These are phyloP conservation scores for Chrysemys picta DNA, from an alignment of 2,113 vertebrate species.

Conservation along the genomic window DNA sequence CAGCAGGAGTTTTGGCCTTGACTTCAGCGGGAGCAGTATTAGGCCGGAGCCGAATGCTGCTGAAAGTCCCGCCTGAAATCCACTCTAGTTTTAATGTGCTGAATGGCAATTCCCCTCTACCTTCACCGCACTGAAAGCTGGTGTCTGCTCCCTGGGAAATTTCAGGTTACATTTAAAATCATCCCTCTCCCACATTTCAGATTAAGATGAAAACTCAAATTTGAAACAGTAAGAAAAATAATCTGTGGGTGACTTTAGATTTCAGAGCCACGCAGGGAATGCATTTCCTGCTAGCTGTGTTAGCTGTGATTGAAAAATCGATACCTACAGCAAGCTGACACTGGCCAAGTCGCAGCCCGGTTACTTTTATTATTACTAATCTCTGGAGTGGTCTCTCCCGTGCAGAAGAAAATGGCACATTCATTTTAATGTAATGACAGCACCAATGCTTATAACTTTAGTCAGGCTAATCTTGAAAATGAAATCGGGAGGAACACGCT, in stretches of 20 bases:
- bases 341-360: conserved; percentile 19
- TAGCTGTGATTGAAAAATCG: conserved; percentile 49
- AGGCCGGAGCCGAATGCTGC: not conserved
- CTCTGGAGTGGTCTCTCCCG: not conserved
- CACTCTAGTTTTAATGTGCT: conserved; percentile 41
- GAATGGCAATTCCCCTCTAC: conserved; percentile 9
- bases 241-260: conserved; percentile 1
- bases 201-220: not conserved
- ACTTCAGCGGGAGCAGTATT: not conserved
- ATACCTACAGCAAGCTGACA: conserved; percentile 35
- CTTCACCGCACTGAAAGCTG: conserved; percentile 16
- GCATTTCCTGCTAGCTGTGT: not conserved
- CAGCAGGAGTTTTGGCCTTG: not conserved
- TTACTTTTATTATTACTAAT: conserved; percentile 13
- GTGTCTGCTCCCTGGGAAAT: not conserved
- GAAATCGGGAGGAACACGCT: not conserved
- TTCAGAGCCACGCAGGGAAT: conserved; percentile 2
- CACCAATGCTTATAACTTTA: not conserved
- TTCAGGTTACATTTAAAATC: not conserved
- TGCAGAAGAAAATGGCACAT: not conserved
- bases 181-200: not conserved
- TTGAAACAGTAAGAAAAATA: not conserved
- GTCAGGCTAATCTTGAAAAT: conserved; percentile 1
- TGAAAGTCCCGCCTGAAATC: conserved; percentile 17
- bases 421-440: conserved; percentile 28